Evolutionary conservation across 2,113 vertebrate species (phyloP).

Genomic region (Osmerus eperlanus): DNA sequence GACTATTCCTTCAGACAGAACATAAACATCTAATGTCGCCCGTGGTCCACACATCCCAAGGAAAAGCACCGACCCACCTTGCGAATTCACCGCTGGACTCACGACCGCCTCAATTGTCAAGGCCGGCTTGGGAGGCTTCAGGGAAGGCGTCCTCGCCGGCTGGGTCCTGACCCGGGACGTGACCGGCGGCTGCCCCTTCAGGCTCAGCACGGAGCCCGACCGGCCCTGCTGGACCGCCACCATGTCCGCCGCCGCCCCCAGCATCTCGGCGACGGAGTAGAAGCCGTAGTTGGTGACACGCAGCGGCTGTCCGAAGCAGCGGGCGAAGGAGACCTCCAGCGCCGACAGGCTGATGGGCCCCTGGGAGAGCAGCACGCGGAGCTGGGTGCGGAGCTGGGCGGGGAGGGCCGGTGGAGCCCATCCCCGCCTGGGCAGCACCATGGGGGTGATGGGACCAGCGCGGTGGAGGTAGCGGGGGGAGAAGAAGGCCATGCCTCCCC

Average conservation of each 20-base stretch:
- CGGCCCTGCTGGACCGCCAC: constrained; percentile 73
- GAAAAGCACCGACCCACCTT: constrained; percentile 19
- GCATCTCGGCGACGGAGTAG: constrained; percentile 78
- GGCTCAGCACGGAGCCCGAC: constrained; percentile 75
- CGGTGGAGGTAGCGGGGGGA: background rate
- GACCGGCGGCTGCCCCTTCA: constrained; percentile 55
- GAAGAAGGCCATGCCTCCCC: background rate
- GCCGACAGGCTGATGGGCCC: constrained; percentile 78
- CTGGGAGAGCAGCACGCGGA: constrained; percentile 78
- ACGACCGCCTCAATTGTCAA: background rate
- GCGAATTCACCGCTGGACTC: background rate
- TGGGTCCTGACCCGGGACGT: background rate
- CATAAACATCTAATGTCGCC: too few species aligned
- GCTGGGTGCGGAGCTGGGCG: constrained; percentile 75
- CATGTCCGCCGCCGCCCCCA: constrained; percentile 72
- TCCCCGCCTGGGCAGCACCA: constrained; percentile 59
- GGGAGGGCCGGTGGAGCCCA: constrained; percentile 68
- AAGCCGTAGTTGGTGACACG: constrained; percentile 78
- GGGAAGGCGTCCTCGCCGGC: background rate
- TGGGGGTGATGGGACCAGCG: background rate
- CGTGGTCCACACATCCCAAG: too few species aligned
- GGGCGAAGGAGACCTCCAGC: constrained; percentile 73
- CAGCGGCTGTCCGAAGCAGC: constrained; percentile 76
- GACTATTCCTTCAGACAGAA: too few species aligned
- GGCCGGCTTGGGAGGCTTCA: background rate